These are phyloP conservation scores for Leptopterna dolabrata DNA, from an alignment of 2,888 invertebrate genomes.

Conservation along the genomic window DNA sequence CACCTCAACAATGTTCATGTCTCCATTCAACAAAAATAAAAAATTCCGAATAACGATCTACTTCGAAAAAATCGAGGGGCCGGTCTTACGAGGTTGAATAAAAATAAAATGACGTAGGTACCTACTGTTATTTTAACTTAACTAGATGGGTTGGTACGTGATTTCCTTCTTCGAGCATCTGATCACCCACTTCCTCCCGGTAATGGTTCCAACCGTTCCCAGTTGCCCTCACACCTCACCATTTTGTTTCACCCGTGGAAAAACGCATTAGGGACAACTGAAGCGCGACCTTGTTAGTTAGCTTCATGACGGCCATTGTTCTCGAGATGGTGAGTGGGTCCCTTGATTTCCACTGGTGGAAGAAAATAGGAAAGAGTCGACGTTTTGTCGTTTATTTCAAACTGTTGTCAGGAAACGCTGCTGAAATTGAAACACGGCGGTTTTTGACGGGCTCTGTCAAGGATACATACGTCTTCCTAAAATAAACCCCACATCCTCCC, in stretches of 20 bases:
- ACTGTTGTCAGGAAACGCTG: too few species aligned
- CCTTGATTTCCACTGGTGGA: not conserved
- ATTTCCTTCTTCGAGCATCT: conserved; percentile 32
- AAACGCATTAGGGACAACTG: conserved; percentile 43
- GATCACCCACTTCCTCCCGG: conserved; percentile 51
- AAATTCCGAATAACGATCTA: not conserved
- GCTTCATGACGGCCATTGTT: conserved; percentile 50
- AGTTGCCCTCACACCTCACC: conserved; percentile 26
- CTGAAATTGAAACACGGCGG: too few species aligned
- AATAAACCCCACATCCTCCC: too few species aligned
- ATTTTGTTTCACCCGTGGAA: conserved; percentile 37
- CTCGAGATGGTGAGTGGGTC: not conserved
- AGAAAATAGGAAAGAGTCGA: not conserved
- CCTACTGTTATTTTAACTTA: not conserved
- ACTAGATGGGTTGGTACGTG: conserved; percentile 32
- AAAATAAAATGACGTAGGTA: not conserved
- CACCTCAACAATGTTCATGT: not conserved
- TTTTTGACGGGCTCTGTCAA: too few species aligned
- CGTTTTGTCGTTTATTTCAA: not conserved
- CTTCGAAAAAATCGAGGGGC: not conserved
- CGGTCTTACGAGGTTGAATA: not conserved
- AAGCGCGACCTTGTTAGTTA: conserved; percentile 53
- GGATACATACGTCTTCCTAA: too few species aligned
- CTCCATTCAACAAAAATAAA: not conserved
- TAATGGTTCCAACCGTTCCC: conserved; percentile 4